These are phyloP conservation scores for Semotilus atromaculatus DNA, from an alignment of 2,797 vertebrate species.

Conservation along the genomic window DNA sequence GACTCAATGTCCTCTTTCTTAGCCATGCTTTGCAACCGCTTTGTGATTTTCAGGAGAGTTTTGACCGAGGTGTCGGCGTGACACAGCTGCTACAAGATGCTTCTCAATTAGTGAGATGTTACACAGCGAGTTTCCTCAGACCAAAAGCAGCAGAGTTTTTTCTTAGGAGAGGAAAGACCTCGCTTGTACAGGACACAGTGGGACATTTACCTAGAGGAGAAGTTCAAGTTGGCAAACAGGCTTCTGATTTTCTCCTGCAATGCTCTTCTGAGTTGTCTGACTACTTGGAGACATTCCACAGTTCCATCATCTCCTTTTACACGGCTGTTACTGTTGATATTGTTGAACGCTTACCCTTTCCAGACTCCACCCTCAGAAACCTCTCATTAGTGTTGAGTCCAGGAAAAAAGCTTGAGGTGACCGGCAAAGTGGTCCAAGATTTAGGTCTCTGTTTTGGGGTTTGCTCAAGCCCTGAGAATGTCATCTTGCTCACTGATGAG, in stretches of 20 bases:
- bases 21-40: conserved; percentile 70
- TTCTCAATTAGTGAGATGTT: conserved; percentile 60
- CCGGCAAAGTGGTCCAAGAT: conserved; percentile 48
- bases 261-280: conserved; percentile 51
- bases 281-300: conserved; percentile 57
- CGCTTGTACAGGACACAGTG: conserved; percentile 4
- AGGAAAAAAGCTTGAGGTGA: conserved; percentile 49
- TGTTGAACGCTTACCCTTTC: conserved; percentile 64
- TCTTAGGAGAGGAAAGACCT: conserved; percentile 40
- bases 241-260: conserved; percentile 57
- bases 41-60: conserved; percentile 61
- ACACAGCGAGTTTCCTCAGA: conserved; percentile 59
- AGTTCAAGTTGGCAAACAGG: conserved; percentile 61
- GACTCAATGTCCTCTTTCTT: conserved; percentile 72
- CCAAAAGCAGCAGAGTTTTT: conserved; percentile 41
- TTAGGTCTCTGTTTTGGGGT: conserved; percentile 64
- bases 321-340: conserved; percentile 60
- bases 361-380: conserved; percentile 57
- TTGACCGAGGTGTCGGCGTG: conserved; percentile 38
- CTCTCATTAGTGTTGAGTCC: conserved; percentile 64
- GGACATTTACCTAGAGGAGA: conserved; percentile 56
- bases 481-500: conserved; percentile 47
- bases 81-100: conserved; percentile 61
- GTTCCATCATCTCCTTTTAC: conserved; percentile 65
- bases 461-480: conserved; percentile 39